Base-by-base conservation (phyloP, 2,888 invertebrate genomes). In the Ferrisia virgata region DNA sequence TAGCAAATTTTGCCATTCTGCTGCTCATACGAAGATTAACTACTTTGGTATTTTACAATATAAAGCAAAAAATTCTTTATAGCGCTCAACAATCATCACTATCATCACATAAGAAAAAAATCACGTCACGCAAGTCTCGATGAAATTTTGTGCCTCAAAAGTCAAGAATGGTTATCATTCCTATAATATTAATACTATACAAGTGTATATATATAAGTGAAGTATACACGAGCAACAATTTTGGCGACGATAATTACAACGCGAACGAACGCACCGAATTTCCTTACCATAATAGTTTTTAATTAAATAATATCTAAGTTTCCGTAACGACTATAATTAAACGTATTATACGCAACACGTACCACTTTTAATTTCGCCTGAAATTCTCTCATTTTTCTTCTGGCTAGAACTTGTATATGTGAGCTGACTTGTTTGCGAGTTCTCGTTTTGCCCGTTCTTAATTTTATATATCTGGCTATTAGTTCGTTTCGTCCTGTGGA, bases 401-500 rank as follows among this genome's bases (percentile, higher is more conserved):
- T 93, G 87, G 99, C 99, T 89, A 99, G 93, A 89, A 99, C 99
- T 91, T 99, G 99, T 90, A 99, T 99, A 90, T 99, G 99, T 88
- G 98, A 99, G 88, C 99, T 99, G 88, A 99, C 99, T 92, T 99
- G 99, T 91, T 99, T 99, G 89, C 99, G 92, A 89, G 99, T 99
- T 89, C 99, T 94, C 90, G 99, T 99, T 90, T 99, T 99, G 87
- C 99, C 99, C 87, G 99, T 99, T 88, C 99, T 93, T 89, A 99
- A 92, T 92, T 99, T 99, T 90, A 99, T 99, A 91, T 99, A 99
- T 89, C 99, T 93, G 87, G 99, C 99, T 91, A 99, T 99, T 89
- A 99, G 91, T 92, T 99, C 99, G 92, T 99, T 99, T 88, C 99
- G 95, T 89, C 99, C 99, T 99, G 93, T 94, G 93, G 87, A 36